Base-by-base conservation (phyloP, 2,888 invertebrate species). In the Seira ritae region DNA sequence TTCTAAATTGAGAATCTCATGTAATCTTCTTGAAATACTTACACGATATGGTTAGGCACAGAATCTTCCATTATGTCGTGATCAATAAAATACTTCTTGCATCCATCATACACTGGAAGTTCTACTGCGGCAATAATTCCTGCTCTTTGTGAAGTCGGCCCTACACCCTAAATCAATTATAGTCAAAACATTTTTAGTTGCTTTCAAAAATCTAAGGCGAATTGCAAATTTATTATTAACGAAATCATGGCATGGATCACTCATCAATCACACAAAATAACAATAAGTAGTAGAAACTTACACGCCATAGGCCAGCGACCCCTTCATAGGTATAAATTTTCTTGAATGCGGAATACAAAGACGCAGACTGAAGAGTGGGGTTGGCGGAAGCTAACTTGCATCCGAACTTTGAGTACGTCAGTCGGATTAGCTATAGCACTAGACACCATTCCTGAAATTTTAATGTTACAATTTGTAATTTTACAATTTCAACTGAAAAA, bases 381-480 rank as follows among this genome's bases (percentile, higher is more conserved):
- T 90, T 90, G 20, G 90, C 89, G 68, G 92, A 92, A 70, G 91
- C 91, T 8, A 22, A 96, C 95, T 93, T 98, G 98, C 96, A 98
- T 96, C 84, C 98, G 94, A 86, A 98, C 98, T 93, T 98, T 98
- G 42, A 98, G 93, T 67, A 98, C 97, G 92, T 98, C 98, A 0
- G 98, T 98, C 15, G 98, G 98, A 92, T 97, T 98, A 74, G 98
- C 98, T 89, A 98, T 95, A n/a, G 97, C 96, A 90, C 96, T 96
- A 72, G 97, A 96, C 46, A 97, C 93, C n/a, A 96, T 96, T 12
- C 98, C 97, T 22, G 91, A 71, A 95, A 55, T 55, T 12, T 70
- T 1, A 23, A 60, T 55, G 55, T 69, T n/a, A 31, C 15, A 37
- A 42, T 69, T 6, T 31, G n/a, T n/a, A n/a, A n/a, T n/a, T n/a